These are phyloP conservation scores for Phrixothrix hirtus DNA, from an alignment of 2,888 invertebrate genomes.

Conservation along the genomic window DNA sequence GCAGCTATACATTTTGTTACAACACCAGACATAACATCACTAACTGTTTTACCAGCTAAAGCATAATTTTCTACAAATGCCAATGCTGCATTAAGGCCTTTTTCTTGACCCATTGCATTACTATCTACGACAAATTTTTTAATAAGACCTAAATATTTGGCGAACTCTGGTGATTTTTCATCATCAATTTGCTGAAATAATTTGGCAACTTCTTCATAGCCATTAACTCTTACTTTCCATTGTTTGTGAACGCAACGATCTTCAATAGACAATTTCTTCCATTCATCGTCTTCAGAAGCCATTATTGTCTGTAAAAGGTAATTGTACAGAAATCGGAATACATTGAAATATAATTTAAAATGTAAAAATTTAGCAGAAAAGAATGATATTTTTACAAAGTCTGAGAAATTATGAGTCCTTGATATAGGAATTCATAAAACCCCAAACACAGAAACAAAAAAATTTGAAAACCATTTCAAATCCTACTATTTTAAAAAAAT, in stretches of 20 bases:
- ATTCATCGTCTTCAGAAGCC: constrained; percentile 83
- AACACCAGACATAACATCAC: constrained; percentile 78
- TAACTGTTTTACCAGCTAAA: constrained; percentile 82
- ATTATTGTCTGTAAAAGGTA: constrained; percentile 38
- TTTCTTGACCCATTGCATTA: constrained; percentile 95
- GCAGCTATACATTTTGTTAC: constrained; percentile 92
- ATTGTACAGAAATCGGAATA: too few relatives aligned
- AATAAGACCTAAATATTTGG: constrained; percentile 84
- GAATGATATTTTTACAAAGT: too few relatives aligned
- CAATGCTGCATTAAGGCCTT: constrained; percentile 88
- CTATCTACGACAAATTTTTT: constrained; percentile 94
- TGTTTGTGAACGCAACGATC: constrained; percentile 91
- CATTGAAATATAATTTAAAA: too few relatives aligned
- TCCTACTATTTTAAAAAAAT: too few relatives aligned
- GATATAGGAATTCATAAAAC: too few relatives aligned
- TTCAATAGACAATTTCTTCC: constrained; percentile 83
- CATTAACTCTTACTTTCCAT: constrained; percentile 94
- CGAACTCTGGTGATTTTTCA: constrained; percentile 93
- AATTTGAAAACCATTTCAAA: too few relatives aligned
- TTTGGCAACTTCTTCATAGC: constrained; percentile 92
- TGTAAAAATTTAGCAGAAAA: too few relatives aligned
- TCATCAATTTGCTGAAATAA: constrained; percentile 85
- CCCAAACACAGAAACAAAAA: too few relatives aligned
- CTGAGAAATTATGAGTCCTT: too few relatives aligned
- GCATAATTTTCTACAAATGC: constrained; percentile 91